These are phyloP conservation scores for Rhineura floridana DNA, from an alignment of 2,113 vertebrate species.

Conservation along the genomic window DNA sequence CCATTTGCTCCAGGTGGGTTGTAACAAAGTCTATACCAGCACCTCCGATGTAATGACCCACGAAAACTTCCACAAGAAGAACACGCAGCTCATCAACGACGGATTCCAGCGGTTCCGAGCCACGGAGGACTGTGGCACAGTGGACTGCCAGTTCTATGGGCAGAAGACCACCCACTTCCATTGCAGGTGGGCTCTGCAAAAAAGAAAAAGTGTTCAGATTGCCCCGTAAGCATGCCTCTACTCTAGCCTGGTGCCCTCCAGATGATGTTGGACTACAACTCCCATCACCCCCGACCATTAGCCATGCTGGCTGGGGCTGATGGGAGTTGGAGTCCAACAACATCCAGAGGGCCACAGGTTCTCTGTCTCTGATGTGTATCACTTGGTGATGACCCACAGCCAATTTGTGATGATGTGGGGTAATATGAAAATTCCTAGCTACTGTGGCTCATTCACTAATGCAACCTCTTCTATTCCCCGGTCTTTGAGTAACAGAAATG, in stretches of 20 bases:
- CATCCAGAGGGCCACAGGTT: not conserved
- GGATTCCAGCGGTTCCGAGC: conserved; percentile 99
- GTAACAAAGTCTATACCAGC: conserved; percentile 99
- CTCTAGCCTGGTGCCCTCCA: not conserved
- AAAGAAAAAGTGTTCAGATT: not conserved
- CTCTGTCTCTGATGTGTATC: no score
- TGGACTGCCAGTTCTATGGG: conserved; percentile 95
- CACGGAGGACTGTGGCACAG: conserved; percentile 95
- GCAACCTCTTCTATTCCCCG: no score
- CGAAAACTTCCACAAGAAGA: conserved; percentile 99
- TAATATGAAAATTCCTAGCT: no score
- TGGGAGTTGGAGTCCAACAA: not conserved
- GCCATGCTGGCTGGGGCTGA: no score
- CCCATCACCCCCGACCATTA: not conserved
- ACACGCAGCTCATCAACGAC: conserved; percentile 97
- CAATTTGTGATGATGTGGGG: no score
- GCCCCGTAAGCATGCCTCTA: not conserved
- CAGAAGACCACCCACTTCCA: conserved; percentile 99
- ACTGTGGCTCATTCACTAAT: no score
- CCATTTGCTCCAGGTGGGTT: conserved; percentile 86
- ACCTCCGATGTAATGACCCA: conserved; percentile 99
- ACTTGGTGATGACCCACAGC: no score
- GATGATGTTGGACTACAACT: not conserved
- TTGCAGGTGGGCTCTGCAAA: conserved; percentile 87
- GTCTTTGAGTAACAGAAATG: no score